These are phyloP conservation scores for Mongoloraphidia duomilia DNA, from an alignment of 2,888 invertebrate genomes.

Conservation along the genomic window DNA sequence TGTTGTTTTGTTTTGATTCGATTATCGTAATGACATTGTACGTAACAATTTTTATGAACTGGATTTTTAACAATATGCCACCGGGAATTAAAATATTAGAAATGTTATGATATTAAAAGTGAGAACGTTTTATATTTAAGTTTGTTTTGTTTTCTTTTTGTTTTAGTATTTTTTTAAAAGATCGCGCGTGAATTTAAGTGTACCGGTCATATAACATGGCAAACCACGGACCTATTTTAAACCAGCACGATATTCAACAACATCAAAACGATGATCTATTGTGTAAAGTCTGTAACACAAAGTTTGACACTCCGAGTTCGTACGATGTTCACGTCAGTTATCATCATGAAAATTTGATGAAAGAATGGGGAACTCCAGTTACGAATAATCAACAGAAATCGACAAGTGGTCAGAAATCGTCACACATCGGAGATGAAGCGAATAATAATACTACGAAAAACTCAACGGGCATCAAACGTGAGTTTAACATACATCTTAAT, in stretches of 20 bases:
- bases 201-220: slow-evolving; percentile 26
- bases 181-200: slow-evolving; percentile 5
- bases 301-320: slow-evolving; percentile 60
- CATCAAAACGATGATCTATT: slow-evolving; percentile 39
- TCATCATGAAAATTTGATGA: slow-evolving; percentile 61
- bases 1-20: slow-evolving; percentile 17
- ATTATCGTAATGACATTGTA: slow-evolving; percentile 20
- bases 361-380: slow-evolving; percentile 52
- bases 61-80: slow-evolving; percentile 20
- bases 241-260: slow-evolving; percentile 38
- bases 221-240: slow-evolving; percentile 33
- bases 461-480: slow-evolving; percentile 35
- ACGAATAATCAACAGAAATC: slow-evolving; percentile 28
- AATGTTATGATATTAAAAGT: slow-evolving; percentile 31
- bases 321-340: slow-evolving; percentile 68
- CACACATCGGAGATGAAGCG: slow-evolving; percentile 36
- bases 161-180: slow-evolving; percentile 12
- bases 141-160: slow-evolving; percentile 23
- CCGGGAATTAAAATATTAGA: slow-evolving; percentile 26
- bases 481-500: slow-evolving; percentile 32
- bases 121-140: slow-evolving; percentile 29
- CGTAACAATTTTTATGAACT: slow-evolving; percentile 15
- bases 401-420: slow-evolving; percentile 15
- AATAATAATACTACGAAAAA: slow-evolving; percentile 47
- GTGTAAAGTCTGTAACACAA: slow-evolving; percentile 63